A percentile compares a stretch with the other conserved stretches of the same genome.
Evolutionary conservation across 2,797 vertebrate genomes (phyloP).

Genomic region (Parotocinclus haroldoi): DNA sequence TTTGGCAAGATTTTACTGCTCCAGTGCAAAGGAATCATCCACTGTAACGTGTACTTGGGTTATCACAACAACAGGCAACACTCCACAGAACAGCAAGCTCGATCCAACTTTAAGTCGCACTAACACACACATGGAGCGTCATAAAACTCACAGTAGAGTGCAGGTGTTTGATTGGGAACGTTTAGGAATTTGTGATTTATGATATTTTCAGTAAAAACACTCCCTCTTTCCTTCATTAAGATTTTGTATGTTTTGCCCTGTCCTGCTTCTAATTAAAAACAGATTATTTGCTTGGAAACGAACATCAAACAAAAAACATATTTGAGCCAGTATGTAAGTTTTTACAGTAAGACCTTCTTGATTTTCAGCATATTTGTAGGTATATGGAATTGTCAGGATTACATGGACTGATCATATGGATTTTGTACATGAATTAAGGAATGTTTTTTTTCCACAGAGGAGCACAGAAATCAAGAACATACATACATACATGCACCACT

Average conservation of each 20-base stretch:
- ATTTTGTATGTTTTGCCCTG: conserved; percentile 18
- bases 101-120: conserved; percentile 17
- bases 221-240: conserved; percentile 35
- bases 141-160: conserved; percentile 34
- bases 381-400: neutral
- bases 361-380: conserved; percentile 21
- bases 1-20: conserved; percentile 37
- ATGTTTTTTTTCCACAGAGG: neutral
- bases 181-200: conserved; percentile 39
- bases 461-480: conserved; percentile 10
- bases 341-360: conserved; percentile 26
- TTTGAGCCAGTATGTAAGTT: conserved; percentile 27
- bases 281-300: conserved; percentile 38
- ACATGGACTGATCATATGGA: neutral
- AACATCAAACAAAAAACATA: conserved; percentile 35
- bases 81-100: conserved; percentile 47
- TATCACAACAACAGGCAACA: conserved; percentile 57
- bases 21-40: conserved; percentile 43
- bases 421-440: neutral
- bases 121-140: too few relatives aligned
- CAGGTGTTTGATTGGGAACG: conserved; percentile 43
- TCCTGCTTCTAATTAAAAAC: conserved; percentile 39
- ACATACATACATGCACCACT: conserved; percentile 18
- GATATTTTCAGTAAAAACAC: conserved; percentile 24
- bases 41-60: conserved; percentile 47